Evolutionary conservation across 2,113 vertebrate species (phyloP), one percentile per base, ranked within the genome.

Genomic region (Apodemus speciosus): DNA sequence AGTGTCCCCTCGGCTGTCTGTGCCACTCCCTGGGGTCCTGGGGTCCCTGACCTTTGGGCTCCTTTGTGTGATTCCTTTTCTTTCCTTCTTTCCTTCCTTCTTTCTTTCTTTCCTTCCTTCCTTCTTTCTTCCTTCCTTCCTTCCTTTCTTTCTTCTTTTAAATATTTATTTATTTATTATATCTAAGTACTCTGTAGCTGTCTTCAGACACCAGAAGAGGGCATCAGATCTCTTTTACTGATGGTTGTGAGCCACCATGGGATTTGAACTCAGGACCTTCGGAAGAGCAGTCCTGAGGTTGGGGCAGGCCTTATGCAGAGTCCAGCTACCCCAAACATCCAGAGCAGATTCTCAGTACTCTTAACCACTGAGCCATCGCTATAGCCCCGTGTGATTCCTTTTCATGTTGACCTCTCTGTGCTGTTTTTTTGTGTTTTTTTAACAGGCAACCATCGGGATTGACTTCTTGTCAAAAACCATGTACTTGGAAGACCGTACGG

Each of bases 401-500:
- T 77, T 4, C 9, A 0, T 49, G 72, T 51, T 92, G 89, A 96
- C 80, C 51, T 49, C 71, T 62, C 15, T 69, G 1, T 80, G 69
- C n/a, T 94, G 75, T 35, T 66, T 69, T 16, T 9, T 32, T 64
- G n/a, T n/a, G n/a, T 25, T 90, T 97, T 89, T 93, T 88, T 69
- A 95, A 92, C 94, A 98, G 99, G 99, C 99, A 72, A 99, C 99
- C 95, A 99, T 99, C 97, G 99, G 99, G 97, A 99, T 99, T 84
- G 99, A 99, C 98, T 99, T 99, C 97, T 98, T 99, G 96, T 99
- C 99, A 73, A 99, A 99, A 98, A 99, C 99, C 94, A 99, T 99
- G 99, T 99, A 99, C 97, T 97, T 99, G 97, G 99, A 99, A 96
- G 99, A 99, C 96, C 99, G 99, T 97, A 99, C 99, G 97, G 99